Evolutionary conservation across 2,888 invertebrate species (phyloP).

Genomic region (Rapana venosa): DNA sequence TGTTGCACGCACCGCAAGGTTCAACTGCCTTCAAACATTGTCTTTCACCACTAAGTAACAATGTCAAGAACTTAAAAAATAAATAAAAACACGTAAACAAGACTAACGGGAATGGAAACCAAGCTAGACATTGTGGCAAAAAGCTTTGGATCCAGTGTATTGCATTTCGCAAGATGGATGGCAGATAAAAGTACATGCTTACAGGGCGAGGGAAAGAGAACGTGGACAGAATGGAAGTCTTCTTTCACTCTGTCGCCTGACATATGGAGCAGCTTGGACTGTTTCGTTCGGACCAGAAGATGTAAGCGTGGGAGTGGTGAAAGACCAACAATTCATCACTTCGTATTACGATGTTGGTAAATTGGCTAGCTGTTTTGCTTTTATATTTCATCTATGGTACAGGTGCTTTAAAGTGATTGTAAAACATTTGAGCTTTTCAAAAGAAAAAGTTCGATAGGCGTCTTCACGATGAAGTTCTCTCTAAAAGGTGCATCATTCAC

Average conservation of each 20-base stretch:
- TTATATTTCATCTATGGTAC: neutral
- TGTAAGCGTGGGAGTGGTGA: neutral
- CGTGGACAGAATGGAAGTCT: slow-evolving; percentile 2
- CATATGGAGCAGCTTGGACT: neutral
- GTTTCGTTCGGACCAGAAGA: neutral
- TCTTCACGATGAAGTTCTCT: no score
- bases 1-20: no score
- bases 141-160: slow-evolving; percentile 25
- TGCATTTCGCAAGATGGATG: slow-evolving; percentile 41
- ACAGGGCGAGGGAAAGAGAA: neutral
- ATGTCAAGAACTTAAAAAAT: no score
- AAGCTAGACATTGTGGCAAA: slow-evolving; percentile 24
- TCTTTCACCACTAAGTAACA: no score
- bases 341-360: slow-evolving; percentile 4
- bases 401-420: neutral
- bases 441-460: no score
- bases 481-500: no score
- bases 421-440: neutral
- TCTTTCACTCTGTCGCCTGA: slow-evolving; percentile 15
- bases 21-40: no score
- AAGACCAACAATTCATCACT: neutral
- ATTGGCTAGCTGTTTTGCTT: neutral
- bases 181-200: neutral
- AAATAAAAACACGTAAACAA: neutral
- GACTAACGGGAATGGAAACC: neutral